Conservation (phyloP, 2,888 invertebrate species). For the Terebella lapidaria region DNA sequence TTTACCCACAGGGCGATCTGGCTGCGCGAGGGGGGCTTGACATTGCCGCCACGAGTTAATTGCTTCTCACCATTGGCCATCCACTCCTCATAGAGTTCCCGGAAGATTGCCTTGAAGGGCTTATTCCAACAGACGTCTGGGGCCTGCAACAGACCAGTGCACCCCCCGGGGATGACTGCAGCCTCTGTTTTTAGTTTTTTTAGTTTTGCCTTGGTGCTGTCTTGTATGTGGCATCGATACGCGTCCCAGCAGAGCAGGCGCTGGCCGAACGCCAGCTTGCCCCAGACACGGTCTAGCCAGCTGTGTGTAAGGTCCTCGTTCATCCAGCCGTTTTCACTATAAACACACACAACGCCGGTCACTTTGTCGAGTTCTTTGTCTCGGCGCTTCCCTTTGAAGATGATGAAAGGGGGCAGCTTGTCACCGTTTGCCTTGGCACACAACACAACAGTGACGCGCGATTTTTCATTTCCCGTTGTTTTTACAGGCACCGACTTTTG, state of each 20-base stretch:
- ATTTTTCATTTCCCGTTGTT: slow-evolving; percentile 28
- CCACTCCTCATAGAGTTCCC: too few species aligned
- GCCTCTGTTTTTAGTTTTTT: slow-evolving; percentile 19
- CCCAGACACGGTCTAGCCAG: slow-evolving; percentile 4
- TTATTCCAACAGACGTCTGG: slow-evolving; percentile 23
- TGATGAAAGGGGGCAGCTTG: slow-evolving; percentile 19
- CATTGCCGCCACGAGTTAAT: too few species aligned
- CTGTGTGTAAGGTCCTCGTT: slow-evolving; percentile 23
- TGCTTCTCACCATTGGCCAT: too few species aligned
- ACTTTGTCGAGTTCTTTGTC: slow-evolving; percentile 12
- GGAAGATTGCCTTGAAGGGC: slow-evolving; percentile 15
- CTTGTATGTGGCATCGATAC: slow-evolving; percentile 23
- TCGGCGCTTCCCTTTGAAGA: slow-evolving; percentile 17
- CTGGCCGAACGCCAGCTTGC: slow-evolving; percentile 13
- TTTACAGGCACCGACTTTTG: slow-evolving; percentile 23
- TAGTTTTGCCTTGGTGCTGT: slow-evolving; percentile 17
- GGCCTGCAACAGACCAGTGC: slow-evolving; percentile 25
- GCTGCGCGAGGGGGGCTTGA: too few species aligned
- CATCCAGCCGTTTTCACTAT: slow-evolving; percentile 22
- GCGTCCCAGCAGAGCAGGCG: slow-evolving; percentile 27
- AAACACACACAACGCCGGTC: slow-evolving; percentile 6
- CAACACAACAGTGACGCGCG: slow-evolving; percentile 26
- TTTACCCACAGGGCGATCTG: too few species aligned
- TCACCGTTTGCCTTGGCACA: slow-evolving; percentile 21
- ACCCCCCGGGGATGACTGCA: slow-evolving; percentile 29